A percentile compares a stretch with the other conserved stretches of the same genome.
Evolutionary conservation across 2,888 invertebrate genomes (phyloP).

Genomic region (Tenthredo distinguenda): DNA sequence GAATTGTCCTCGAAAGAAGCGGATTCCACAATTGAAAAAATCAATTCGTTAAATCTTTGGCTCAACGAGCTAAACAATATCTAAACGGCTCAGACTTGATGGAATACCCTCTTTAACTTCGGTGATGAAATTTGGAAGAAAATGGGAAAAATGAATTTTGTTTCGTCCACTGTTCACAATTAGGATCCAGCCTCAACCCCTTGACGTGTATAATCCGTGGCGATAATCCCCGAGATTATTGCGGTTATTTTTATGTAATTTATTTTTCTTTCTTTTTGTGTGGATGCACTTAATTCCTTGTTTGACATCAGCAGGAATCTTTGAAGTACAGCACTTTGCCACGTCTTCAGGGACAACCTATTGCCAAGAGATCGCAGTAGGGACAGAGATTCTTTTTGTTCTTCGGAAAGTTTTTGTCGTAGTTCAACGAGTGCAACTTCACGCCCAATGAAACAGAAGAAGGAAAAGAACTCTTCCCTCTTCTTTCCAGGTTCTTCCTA

Average conservation of each 20-base stretch:
- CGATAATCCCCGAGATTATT: not conserved
- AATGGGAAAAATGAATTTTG: not conserved
- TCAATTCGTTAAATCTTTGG: not conserved
- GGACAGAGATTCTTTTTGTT: constrained; percentile 55
- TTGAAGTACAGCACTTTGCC: constrained; percentile 33
- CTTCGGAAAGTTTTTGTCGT: constrained; percentile 59
- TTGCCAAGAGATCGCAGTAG: constrained; percentile 26
- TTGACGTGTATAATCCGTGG: not conserved
- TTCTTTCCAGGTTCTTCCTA: constrained; percentile 36
- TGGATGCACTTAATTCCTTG: constrained; percentile 10
- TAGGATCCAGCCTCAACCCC: not conserved
- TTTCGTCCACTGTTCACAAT: not conserved
- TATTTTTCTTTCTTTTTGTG: not conserved
- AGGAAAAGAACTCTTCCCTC: constrained; percentile 41
- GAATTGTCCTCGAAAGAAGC: not conserved
- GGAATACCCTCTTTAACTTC: not conserved
- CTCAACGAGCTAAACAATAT: not conserved
- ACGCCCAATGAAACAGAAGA: constrained; percentile 64
- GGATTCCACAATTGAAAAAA: not conserved
- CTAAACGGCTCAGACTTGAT: not conserved
- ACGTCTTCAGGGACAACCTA: constrained; percentile 38
- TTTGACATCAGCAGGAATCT: constrained; percentile 35
- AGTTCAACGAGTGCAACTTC: constrained; percentile 63
- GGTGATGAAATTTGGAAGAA: not conserved
- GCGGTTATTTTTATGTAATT: not conserved